Evolutionary conservation across 2,888 invertebrate species (phyloP).

Genomic region (Napeogenes sylphis): DNA sequence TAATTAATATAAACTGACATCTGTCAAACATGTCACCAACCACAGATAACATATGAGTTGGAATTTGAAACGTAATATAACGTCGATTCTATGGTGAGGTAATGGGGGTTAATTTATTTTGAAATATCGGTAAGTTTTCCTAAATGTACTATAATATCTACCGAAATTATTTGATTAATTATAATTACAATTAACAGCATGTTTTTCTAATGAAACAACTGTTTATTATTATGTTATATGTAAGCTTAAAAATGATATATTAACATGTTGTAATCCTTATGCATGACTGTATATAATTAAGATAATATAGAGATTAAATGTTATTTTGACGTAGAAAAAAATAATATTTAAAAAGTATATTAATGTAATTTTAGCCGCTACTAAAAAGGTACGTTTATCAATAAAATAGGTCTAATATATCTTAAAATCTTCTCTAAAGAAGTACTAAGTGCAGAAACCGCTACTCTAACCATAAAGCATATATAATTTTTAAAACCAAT

Average conservation of each 20-base stretch:
- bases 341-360: too few relatives aligned
- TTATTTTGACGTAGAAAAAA: too few relatives aligned
- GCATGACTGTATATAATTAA: too few relatives aligned
- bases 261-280: too few relatives aligned
- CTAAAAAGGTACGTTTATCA: too few relatives aligned
- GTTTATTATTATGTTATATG: too few relatives aligned
- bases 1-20: conserved; percentile 66
- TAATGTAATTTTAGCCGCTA: too few relatives aligned
- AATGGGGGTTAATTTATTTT: conserved; percentile 3
- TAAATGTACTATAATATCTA: background rate
- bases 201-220: background rate
- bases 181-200: background rate
- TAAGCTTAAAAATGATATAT: too few relatives aligned
- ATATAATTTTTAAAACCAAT: background rate
- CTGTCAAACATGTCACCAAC: conserved; percentile 57
- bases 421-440: too few relatives aligned
- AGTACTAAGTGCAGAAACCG: too few relatives aligned
- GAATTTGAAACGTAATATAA: conserved; percentile 4
- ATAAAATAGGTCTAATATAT: too few relatives aligned
- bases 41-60: conserved; percentile 20
- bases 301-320: too few relatives aligned
- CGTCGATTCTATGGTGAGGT: conserved; percentile 13
- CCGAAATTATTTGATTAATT: background rate
- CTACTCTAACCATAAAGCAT: background rate
- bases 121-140: background rate